These are phyloP conservation scores for Aix galericulata DNA, from an alignment of 2,113 vertebrate species.

Conservation along the genomic window DNA sequence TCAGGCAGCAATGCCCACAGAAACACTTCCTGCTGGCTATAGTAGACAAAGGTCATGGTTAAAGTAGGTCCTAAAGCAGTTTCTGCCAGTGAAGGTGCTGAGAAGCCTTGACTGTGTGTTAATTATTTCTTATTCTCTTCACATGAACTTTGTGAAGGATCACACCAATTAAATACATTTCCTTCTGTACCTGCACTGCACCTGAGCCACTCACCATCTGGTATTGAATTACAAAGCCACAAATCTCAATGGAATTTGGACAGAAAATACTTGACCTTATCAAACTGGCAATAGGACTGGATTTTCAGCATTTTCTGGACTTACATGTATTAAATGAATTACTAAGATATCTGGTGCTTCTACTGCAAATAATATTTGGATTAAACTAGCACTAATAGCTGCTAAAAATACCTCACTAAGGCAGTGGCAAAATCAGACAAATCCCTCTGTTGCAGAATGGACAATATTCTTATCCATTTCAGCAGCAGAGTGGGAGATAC, in stretches of 20 bases:
- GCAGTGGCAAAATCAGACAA: slow-evolving; percentile 56
- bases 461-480: slow-evolving; percentile 71
- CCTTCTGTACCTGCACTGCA: background rate
- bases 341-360: slow-evolving; percentile 39
- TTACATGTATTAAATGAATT: slow-evolving; percentile 47
- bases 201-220: background rate
- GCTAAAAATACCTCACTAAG: slow-evolving; percentile 61
- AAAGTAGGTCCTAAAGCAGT: background rate
- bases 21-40: background rate
- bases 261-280: slow-evolving; percentile 45
- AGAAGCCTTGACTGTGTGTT: background rate
- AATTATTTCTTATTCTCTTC: background rate
- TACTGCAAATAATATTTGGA: slow-evolving; percentile 71
- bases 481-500: slow-evolving; percentile 17
- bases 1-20: background rate
- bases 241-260: background rate
- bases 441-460: slow-evolving; percentile 64
- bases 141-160: background rate
- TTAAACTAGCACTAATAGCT: slow-evolving; percentile 62
- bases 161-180: background rate
- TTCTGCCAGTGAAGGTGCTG: background rate
- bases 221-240: slow-evolving; percentile 7
- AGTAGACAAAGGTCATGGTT: background rate
- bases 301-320: slow-evolving; percentile 59
- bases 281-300: slow-evolving; percentile 13